Evolutionary conservation across 2,113 vertebrate species (phyloP), one percentile per base, ranked within the genome.

Genomic region (Recurvirostra avosetta): DNA sequence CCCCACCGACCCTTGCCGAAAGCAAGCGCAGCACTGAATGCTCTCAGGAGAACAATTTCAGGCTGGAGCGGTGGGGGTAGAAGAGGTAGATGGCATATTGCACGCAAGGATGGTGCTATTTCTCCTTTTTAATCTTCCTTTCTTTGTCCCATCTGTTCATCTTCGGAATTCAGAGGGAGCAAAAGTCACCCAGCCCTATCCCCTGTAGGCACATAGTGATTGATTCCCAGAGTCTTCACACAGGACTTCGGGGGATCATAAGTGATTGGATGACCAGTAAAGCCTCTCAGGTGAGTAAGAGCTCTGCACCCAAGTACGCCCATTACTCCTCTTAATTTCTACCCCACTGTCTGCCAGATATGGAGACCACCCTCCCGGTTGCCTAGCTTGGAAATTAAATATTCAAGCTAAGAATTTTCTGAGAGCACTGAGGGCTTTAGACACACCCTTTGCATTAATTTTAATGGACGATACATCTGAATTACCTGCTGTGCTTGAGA

Each of bases 381-480:
- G 16, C 29, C 70, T 75, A n/a, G 15, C 62, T 82, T 85, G 40
- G 76, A 87, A 72, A 79, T 78, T 45, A 90, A 94, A 92, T 73
- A 91, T 78, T 91, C 78, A 86, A 66, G 45, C 9, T 59, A 41
- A 70, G 67, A 82, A 76, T 91, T 90, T 96, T 76, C 59, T 47
- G 77, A 83, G 63, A 25, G 63, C 1, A 0, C 50, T 47, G 21
- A 38, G 86, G 91, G 84, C 92, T 96, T 97, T 92, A 76, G 78
- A 94, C 7, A 22, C 71, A 86, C 63, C 30, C 50, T 88, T 82
- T 59, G 67, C 91, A 95, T 96, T 95, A 94, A 94, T 96, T 96
- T 95, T 92, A 94, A 90, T 92, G 91, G 81, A 67, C 41, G 2
- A 80, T 59, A 21, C 72, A 89, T 90, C 85, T 90, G 75, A 96